Base-by-base conservation (phyloP, 2,113 vertebrate genomes). In the Corvus cornix region DNA sequence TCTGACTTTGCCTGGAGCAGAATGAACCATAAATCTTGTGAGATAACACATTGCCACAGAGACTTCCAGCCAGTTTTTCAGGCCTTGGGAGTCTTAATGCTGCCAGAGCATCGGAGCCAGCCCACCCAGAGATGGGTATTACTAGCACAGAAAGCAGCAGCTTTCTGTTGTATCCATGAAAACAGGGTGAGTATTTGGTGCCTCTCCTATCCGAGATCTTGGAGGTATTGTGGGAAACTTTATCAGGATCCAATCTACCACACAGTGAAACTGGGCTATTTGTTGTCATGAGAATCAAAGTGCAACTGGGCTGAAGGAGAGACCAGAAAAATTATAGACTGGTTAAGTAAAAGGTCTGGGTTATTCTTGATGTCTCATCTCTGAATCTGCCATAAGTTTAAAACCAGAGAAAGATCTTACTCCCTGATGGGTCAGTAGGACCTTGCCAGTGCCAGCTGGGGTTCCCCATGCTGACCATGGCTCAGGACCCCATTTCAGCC, bases 11-110 rank as follows among this genome's bases (percentile, higher is more conserved):
- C 77, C 89, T 84, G 77, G 31, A 84, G 94, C 77, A 51, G 58
- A 28, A 37, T 12, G 37, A 79, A 84, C 89, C 77, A 72, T 82
- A 82, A 91, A 84, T 87, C 73, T 64, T 75, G n/a, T 0, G 7
- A 91, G 87, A 82, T 72, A 96, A 92, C 22, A 6, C 39, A 48
- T 78, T 89, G 24, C 60, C 52, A 64, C 89, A 89, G 69, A 82
- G 69, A 64, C 23, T 92, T 72, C 23, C 69, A 95, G 73, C 69
- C 86, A 94, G 84, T 96, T 97, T 96, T 95, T 94, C 80, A 91
- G 62, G 89, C 89, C 86, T 72, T 67, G 16, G n/a, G 60, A 90
- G 24, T 35, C 52, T 58, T 63, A 83, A 55, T 20, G 51, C n/a
- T 80, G 59, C 73, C 0, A 6, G 17, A 4, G 2, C 21, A 35